These are phyloP conservation scores for Tragelaphus strepsiceros DNA, from an alignment of 2,113 vertebrate species.

Conservation along the genomic window DNA sequence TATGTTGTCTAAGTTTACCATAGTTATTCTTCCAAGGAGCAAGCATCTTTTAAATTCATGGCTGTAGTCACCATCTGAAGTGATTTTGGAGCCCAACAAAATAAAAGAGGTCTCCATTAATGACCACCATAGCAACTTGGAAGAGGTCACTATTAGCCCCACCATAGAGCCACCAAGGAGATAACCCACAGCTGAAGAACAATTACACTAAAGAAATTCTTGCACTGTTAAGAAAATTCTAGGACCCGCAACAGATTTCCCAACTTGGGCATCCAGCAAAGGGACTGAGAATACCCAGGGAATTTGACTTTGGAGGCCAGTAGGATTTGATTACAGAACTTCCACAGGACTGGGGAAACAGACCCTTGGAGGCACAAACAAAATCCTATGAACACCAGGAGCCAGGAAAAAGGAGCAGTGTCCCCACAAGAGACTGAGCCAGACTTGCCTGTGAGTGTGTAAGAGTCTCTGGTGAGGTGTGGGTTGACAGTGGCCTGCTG, in stretches of 20 bases:
- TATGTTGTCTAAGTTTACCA: neutral
- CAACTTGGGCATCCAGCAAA: neutral
- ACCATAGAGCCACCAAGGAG: neutral
- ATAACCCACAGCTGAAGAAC: neutral
- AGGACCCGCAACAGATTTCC: neutral
- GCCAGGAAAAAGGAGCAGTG: neutral
- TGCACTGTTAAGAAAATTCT: neutral
- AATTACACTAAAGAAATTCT: neutral
- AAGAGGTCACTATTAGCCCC: neutral
- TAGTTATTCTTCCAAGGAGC: neutral
- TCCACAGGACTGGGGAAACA: neutral
- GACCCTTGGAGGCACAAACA: neutral
- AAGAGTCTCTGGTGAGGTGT: neutral
- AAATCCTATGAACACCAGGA: neutral
- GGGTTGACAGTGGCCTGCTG: neutral
- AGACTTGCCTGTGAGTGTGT: neutral
- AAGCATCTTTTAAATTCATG: neutral
- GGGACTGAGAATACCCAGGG: neutral
- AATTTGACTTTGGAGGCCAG: neutral
- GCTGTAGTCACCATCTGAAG: neutral
- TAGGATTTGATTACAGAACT: neutral
- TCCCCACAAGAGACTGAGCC: neutral
- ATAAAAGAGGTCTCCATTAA: neutral
- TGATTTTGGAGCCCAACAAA: neutral
- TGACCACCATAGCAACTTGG: neutral